phyloP scores from a whole-genome alignment of 2,888 invertebrate species.

The Nineta flava region DNA sequence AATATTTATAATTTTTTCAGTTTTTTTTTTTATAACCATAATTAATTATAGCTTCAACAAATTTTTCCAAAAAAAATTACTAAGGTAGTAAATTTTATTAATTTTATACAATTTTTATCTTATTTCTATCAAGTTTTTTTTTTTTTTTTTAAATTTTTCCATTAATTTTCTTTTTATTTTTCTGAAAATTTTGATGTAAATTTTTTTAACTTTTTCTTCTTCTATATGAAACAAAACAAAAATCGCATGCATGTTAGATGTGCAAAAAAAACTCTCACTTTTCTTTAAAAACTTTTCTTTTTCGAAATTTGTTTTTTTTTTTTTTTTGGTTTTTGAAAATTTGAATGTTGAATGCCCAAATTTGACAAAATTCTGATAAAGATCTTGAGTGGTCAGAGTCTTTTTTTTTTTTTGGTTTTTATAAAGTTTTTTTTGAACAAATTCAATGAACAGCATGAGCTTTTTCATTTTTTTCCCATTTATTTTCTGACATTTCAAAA shows the following conservation, averaged over 20 bases:
- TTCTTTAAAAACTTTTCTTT: background rate
- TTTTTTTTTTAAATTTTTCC: background rate
- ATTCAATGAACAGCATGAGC: constrained; percentile 9
- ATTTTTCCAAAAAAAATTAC: background rate
- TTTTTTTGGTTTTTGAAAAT: constrained; percentile 7
- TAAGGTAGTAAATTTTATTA: background rate
- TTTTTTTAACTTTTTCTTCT: background rate
- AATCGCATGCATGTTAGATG: constrained; percentile 18
- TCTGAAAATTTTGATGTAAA: background rate
- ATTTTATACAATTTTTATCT: background rate
- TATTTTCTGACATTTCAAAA: background rate
- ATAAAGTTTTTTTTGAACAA: background rate
- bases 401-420: background rate
- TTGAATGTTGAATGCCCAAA: constrained; percentile 27
- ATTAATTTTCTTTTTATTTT: background rate
- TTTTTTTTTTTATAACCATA: too few relatives aligned
- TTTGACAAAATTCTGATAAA: constrained; percentile 18
- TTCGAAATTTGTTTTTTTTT: background rate
- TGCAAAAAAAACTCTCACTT: constrained; percentile 15
- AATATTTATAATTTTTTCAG: too few relatives aligned
- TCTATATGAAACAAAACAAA: background rate
- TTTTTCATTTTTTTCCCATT: constrained; percentile 15
- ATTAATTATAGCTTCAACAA: background rate
- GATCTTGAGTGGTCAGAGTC: constrained; percentile 27
- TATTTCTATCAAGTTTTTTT: background rate